Conservation (phyloP, 2,888 invertebrate genomes). For the Ochropleura leucogaster region DNA sequence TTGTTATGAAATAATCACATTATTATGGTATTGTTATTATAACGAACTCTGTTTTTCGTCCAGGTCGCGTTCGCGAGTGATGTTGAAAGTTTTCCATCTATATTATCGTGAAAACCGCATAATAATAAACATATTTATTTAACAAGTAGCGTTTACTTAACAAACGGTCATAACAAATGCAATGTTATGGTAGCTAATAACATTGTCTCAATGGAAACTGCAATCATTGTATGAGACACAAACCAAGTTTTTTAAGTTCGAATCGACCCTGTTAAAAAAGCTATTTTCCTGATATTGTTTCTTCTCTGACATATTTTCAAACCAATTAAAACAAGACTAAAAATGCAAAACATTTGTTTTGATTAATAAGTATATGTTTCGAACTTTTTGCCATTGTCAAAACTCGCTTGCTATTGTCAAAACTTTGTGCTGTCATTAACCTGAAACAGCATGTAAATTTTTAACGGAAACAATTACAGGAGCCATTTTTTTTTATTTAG, state of each 20-base stretch:
- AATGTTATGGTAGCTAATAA: constrained; percentile 14
- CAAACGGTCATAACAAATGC: constrained; percentile 14
- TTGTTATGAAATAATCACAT: constrained; percentile 27
- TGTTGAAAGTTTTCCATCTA: constrained; percentile 33
- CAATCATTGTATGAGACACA: background rate
- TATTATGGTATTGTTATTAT: constrained; percentile 23
- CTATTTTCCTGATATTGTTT: background rate
- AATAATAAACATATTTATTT: constrained; percentile 47
- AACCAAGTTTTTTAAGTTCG: background rate
- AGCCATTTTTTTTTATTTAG: background rate
- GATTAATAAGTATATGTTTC: too few relatives aligned
- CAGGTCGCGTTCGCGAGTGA: background rate
- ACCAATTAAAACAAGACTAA: too few relatives aligned
- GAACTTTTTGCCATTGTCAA: too few relatives aligned
- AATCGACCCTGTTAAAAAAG: background rate
- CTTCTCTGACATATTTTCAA: background rate
- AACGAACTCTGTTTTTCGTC: constrained; percentile 29
- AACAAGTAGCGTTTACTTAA: constrained; percentile 5
- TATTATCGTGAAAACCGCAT: constrained; percentile 10
- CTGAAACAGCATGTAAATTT: background rate
- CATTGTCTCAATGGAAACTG: background rate
- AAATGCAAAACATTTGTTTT: too few relatives aligned
- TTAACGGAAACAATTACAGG: background rate
- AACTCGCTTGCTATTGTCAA: background rate
- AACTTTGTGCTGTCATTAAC: background rate